phyloP scores from a whole-genome alignment of 2,797 vertebrate species.

The Propithecus deckenii region DNA sequence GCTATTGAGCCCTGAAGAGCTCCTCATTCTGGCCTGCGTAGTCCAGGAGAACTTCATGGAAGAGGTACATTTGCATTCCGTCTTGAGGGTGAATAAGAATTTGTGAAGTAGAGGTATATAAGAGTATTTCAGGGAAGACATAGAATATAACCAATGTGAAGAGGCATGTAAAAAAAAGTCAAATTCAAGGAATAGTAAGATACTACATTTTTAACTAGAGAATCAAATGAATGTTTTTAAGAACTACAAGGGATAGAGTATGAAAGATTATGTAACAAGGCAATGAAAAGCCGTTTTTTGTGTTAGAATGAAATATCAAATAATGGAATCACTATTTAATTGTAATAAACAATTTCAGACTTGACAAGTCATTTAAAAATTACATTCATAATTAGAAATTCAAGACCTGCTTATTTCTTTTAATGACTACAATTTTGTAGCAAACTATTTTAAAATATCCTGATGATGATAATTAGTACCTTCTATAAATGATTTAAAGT shows the following conservation, averaged over 20 bases:
- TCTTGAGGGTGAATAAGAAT: background rate
- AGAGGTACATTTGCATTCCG: background rate
- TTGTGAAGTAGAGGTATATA: background rate
- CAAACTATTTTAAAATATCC: slow-evolving; percentile 68
- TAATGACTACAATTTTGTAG: slow-evolving; percentile 42
- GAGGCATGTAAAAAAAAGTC: background rate
- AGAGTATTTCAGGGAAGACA: background rate
- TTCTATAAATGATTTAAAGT: slow-evolving; percentile 39
- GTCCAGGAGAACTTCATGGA: background rate
- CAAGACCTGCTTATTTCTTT: slow-evolving; percentile 49
- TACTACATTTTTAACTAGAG: background rate
- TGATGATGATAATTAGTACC: background rate
- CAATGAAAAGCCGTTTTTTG: background rate
- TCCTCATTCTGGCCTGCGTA: background rate
- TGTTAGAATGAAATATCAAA: slow-evolving; percentile 4
- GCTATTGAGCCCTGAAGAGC: background rate
- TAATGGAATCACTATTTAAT: slow-evolving; percentile 32
- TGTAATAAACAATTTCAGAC: slow-evolving; percentile 3
- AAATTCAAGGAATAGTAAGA: background rate
- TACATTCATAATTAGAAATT: slow-evolving; percentile 43
- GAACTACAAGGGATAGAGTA: background rate
- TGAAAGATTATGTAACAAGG: background rate
- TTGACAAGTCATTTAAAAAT: slow-evolving; percentile 34
- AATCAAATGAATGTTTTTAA: background rate
- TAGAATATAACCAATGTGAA: background rate